These are phyloP conservation scores for Drosophila neotestacea DNA, from an alignment of 2,888 invertebrate species.

Conservation along the genomic window DNA sequence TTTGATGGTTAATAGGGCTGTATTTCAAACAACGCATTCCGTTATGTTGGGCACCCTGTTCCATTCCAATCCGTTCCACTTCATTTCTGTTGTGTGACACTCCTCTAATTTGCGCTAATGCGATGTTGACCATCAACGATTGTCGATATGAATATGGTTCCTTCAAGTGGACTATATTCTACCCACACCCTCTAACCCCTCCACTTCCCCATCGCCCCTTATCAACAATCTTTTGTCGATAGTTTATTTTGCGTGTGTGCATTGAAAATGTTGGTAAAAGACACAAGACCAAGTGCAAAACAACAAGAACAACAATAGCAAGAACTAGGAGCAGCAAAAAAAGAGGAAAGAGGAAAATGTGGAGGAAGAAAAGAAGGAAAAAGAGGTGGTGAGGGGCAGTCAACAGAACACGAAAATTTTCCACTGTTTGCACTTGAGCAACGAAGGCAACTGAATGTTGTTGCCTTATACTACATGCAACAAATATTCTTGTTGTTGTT, in stretches of 20 bases:
- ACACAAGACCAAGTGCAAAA: slow-evolving; percentile 12
- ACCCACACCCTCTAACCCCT: slow-evolving; percentile 1
- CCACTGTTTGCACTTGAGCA: slow-evolving; percentile 58
- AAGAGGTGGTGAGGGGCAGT: background rate
- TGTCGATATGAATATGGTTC: slow-evolving; percentile 1
- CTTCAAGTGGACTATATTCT: background rate
- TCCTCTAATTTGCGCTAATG: slow-evolving; percentile 66
- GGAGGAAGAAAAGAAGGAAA: background rate
- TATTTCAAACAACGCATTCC: slow-evolving; percentile 16
- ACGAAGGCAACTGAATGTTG: slow-evolving; percentile 20
- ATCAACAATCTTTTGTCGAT: slow-evolving; percentile 38
- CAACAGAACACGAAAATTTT: slow-evolving; percentile 46
- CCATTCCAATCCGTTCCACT: slow-evolving; percentile 24
- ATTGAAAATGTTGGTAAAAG: slow-evolving; percentile 31
- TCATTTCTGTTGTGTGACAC: slow-evolving; percentile 39
- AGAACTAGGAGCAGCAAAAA: background rate
- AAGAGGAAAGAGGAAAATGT: background rate
- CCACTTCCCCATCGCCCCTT: background rate
- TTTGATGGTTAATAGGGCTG: slow-evolving; percentile 3
- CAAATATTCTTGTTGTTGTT: slow-evolving; percentile 2
- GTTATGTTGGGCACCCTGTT: slow-evolving; percentile 15
- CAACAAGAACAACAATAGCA: slow-evolving; percentile 5
- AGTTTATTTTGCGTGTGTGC: slow-evolving; percentile 39
- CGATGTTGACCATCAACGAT: slow-evolving; percentile 21
- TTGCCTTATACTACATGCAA: slow-evolving; percentile 17